These are phyloP conservation scores for Pediacus dermestoides DNA, from an alignment of 2,888 invertebrate genomes.

Conservation along the genomic window DNA sequence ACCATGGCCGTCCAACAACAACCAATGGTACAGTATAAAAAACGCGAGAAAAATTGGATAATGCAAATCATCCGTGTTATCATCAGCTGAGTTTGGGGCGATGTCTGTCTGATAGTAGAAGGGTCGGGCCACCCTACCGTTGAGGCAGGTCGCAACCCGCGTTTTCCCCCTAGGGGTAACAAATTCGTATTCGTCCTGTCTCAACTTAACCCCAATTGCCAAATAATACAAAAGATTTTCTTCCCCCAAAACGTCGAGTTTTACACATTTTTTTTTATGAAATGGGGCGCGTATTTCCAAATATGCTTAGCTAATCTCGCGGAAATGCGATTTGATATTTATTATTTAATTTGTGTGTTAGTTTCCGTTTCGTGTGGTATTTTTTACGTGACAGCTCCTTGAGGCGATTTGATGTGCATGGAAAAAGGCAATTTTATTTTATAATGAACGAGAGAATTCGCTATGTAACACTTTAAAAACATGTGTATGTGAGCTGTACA, in stretches of 20 bases:
- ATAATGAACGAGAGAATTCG: too few relatives aligned
- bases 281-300: too few relatives aligned
- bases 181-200: constrained; percentile 35
- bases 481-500: too few relatives aligned
- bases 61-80: constrained; percentile 34
- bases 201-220: constrained; percentile 34
- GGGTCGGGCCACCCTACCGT: constrained; percentile 39
- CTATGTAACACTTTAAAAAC: too few relatives aligned
- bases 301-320: too few relatives aligned
- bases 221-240: constrained; percentile 32
- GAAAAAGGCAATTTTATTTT: too few relatives aligned
- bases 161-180: constrained; percentile 37
- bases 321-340: too few relatives aligned
- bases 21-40: constrained; percentile 47
- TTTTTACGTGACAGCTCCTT: too few relatives aligned
- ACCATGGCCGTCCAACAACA: constrained; percentile 47
- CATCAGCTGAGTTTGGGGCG: constrained; percentile 33
- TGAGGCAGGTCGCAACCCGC: constrained; percentile 38
- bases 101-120: constrained; percentile 31
- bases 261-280: constrained; percentile 6
- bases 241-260: constrained; percentile 2
- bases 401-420: too few relatives aligned
- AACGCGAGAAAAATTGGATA: constrained; percentile 24
- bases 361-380: too few relatives aligned
- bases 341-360: too few relatives aligned